These are phyloP conservation scores for Lophura nycthemera DNA, from an alignment of 2,113 vertebrate genomes.

Conservation along the genomic window DNA sequence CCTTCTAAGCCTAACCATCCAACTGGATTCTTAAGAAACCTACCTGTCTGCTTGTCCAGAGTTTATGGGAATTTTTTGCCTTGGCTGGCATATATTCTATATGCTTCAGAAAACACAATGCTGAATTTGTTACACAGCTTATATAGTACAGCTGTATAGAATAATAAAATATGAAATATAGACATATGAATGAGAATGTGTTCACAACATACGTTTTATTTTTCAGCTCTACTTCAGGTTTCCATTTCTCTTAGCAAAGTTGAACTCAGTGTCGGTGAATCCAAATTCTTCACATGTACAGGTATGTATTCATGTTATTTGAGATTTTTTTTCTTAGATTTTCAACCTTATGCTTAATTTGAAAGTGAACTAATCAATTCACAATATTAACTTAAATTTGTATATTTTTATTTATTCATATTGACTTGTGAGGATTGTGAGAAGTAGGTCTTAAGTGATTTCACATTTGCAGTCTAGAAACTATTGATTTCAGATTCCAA, in stretches of 20 bases:
- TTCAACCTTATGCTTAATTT: background rate
- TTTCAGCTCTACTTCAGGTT: conserved; percentile 93
- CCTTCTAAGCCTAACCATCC: background rate
- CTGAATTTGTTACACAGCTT: background rate
- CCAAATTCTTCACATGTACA: conserved; percentile 99
- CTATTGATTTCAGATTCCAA: background rate
- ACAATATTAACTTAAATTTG: background rate
- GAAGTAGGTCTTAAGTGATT: background rate
- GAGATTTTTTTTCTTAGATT: background rate
- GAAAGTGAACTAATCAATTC: background rate
- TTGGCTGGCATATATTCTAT: background rate
- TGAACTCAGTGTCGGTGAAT: conserved; percentile 97
- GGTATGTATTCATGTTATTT: conserved; percentile 77
- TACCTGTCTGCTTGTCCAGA: background rate
- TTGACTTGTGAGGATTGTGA: background rate
- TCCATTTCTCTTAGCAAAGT: conserved; percentile 98
- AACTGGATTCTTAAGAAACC: background rate
- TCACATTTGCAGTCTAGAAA: background rate
- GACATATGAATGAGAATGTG: background rate
- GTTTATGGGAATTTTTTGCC: background rate
- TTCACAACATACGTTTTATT: conserved; percentile 27
- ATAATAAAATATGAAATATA: background rate
- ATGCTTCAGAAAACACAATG: background rate
- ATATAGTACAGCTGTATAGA: background rate
- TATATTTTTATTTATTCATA: background rate